A percentile compares a stretch with the other conserved stretches of the same genome.
phyloP scores from a whole-genome alignment of 2,113 vertebrate genomes.

The Melanerpes aurifrons region DNA sequence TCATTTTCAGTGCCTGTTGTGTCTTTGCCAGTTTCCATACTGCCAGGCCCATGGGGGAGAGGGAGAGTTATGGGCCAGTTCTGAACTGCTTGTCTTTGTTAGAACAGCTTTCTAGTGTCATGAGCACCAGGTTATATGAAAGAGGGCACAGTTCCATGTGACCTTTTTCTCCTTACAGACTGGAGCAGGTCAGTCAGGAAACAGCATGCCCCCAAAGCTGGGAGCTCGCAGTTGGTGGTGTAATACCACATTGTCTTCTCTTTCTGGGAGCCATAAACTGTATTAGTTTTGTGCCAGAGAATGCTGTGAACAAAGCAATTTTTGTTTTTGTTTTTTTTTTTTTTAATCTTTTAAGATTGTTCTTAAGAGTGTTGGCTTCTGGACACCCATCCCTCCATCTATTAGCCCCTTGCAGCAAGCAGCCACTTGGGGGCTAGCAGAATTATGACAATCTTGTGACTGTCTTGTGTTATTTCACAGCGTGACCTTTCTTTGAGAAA shows the following conservation, averaged over 20 bases:
- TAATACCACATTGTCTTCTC: not conserved
- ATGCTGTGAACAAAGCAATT: not conserved
- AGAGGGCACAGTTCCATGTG: fast-evolving
- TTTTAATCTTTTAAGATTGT: not conserved
- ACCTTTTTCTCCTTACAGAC: not conserved
- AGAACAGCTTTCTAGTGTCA: not conserved
- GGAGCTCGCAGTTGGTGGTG: not conserved
- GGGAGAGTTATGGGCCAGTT: not conserved
- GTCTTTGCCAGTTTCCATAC: not conserved
- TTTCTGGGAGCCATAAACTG: not conserved
- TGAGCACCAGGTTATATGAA: not conserved
- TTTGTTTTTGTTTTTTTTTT: not conserved
- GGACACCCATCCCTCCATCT: fast-evolving
- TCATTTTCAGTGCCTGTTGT: not conserved
- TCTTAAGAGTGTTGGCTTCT: not conserved
- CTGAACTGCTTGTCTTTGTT: not conserved
- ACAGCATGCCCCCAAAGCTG: not conserved
- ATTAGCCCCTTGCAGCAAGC: not conserved
- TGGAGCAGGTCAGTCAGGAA: not conserved
- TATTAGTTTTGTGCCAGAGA: not conserved
- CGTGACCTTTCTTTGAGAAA: not conserved
- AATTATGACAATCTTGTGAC: not conserved
- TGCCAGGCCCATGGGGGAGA: not conserved
- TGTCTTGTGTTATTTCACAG: not conserved
- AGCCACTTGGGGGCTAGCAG: not conserved